Conservation (phyloP, 2,888 invertebrate species). For the Eucera pruinosa region DNA sequence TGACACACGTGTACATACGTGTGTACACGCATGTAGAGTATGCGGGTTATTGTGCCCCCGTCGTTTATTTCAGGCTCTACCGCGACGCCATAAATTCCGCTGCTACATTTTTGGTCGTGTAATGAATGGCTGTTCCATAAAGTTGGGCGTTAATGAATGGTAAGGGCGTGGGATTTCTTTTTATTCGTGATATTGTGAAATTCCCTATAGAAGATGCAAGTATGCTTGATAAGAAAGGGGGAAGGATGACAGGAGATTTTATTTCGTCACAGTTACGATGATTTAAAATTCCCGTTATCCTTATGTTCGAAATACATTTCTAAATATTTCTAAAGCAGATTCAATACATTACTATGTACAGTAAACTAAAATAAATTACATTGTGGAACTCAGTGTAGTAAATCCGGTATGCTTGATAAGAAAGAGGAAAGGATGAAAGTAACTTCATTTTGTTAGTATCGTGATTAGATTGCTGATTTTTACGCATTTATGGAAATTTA, state of each 20-base stretch:
- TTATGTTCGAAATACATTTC: too few species aligned
- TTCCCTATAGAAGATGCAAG: neutral
- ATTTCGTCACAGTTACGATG: too few species aligned
- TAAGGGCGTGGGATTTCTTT: neutral
- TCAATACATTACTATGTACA: too few species aligned
- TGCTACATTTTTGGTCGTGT: conserved; percentile 14
- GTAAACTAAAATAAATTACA: too few species aligned
- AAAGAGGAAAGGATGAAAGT: too few species aligned
- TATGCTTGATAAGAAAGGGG: neutral
- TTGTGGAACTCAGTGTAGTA: too few species aligned
- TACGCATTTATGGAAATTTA: too few species aligned
- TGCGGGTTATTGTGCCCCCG: neutral
- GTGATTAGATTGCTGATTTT: too few species aligned
- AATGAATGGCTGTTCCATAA: conserved; percentile 25
- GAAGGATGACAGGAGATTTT: neutral
- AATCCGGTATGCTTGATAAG: too few species aligned
- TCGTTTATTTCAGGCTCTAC: conserved; percentile 15
- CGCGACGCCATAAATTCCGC: conserved; percentile 12
- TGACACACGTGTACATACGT: neutral
- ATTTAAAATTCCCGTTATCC: too few species aligned
- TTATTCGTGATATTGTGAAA: neutral
- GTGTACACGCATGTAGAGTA: neutral
- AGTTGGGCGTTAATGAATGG: conserved; percentile 20
- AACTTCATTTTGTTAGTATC: too few species aligned
- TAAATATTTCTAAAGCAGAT: too few species aligned